Conservation (phyloP, 2,888 invertebrate species). For the Hydropsyche betteni region DNA sequence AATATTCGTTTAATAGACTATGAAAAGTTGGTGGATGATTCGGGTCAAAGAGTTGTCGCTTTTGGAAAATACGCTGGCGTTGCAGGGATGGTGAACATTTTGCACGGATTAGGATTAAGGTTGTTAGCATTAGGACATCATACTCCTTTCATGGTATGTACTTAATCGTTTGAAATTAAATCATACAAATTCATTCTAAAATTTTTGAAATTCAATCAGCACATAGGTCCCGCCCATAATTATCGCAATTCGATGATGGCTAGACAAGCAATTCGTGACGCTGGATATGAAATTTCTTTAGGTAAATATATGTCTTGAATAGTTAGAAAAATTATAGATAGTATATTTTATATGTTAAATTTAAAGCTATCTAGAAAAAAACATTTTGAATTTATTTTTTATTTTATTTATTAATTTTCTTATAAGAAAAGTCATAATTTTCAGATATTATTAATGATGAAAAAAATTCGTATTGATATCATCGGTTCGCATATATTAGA, state of each 20-base stretch:
- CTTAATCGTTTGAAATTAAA: constrained; percentile 18
- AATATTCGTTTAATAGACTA: constrained; percentile 97
- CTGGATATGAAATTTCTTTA: constrained; percentile 98
- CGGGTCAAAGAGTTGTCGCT: constrained; percentile 92
- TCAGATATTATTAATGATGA: too few species aligned
- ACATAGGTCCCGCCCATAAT: constrained; percentile 98
- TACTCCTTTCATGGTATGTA: constrained; percentile 94
- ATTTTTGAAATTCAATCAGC: constrained; percentile 64
- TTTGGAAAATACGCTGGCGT: constrained; percentile 99
- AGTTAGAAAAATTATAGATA: neutral
- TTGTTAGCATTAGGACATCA: constrained; percentile 96
- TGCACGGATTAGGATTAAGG: constrained; percentile 95
- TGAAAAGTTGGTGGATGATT: constrained; percentile 91
- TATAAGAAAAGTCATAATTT: too few species aligned
- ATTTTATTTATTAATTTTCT: too few species aligned
- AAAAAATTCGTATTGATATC: too few species aligned
- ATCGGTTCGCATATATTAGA: too few species aligned
- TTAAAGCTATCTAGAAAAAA: too few species aligned
- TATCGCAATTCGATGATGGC: constrained; percentile 98
- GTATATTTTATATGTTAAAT: too few species aligned
- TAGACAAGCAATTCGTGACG: constrained; percentile 94
- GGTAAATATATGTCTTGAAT: constrained; percentile 57
- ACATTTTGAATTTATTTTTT: too few species aligned
- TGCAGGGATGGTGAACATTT: constrained; percentile 97
- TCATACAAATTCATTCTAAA: neutral